Base-by-base conservation (phyloP, 2,113 vertebrate species). In the Sphyrna mokarran region DNA sequence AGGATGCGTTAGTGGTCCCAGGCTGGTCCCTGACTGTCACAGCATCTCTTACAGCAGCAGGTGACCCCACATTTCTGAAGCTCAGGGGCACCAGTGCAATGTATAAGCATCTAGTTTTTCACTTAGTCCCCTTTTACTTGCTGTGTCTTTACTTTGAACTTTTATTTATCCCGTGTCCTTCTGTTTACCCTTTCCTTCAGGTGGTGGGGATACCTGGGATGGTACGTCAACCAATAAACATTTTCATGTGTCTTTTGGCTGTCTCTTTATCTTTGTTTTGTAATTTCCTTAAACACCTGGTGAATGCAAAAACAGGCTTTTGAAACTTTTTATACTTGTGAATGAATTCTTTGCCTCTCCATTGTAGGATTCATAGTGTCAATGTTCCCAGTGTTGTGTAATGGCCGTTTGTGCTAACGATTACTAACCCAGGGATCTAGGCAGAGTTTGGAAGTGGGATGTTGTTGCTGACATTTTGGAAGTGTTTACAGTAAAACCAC, bases 131-230 rank as follows among this genome's bases (percentile, higher is more conserved):
- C 22, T 70, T 69, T 96, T 95, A 43, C 86, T 95, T 43, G 29
- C 89, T 96, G 43, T 80, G 86, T 63, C 83, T 76, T 95, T 70
- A 76, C 63, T 11, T 78, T 95, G 63, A 89, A 95, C 95, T 80
- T 94, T 95, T 85, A 76, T 78, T 80, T 90, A 86, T 86, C 58
- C 96, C 96, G 87, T 94, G 95, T 96, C 96, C 96, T 96, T 80
- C 96, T 97, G 97, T 97, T 96, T 97, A 96, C 97, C 96, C 97
- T 98, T 97, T 97, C 95, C 97, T 97, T 96, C 97, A 99, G 98
- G 98, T 98, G 98, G 98, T 97, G 98, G 98, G 97, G 98, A 99
- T 96, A 98, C 98, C 97, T 99, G 98, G 98, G 98, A 99, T 97
- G 98, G 98, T 99, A 99, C 96, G 98, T 98, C 54, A 96, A 96